Conservation (phyloP, 2,888 invertebrate genomes). For the Linnaemya tessellans region DNA sequence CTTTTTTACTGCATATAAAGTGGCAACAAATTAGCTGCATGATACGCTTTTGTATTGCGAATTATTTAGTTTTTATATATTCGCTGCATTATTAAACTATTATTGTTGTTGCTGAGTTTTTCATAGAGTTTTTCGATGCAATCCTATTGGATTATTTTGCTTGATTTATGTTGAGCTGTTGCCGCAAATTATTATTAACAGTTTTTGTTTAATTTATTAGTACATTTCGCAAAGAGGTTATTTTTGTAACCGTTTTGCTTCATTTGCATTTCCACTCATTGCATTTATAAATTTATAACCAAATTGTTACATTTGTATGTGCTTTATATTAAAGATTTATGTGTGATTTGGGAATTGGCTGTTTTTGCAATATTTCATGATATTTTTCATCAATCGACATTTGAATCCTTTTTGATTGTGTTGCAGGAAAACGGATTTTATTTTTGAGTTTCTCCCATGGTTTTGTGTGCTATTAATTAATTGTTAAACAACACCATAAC, state of each 20-base stretch:
- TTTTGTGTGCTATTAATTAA: conserved; percentile 64
- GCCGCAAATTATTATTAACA: conserved; percentile 47
- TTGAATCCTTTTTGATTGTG: background rate
- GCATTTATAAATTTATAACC: conserved; percentile 43
- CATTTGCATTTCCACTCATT: conserved; percentile 51
- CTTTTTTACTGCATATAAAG: background rate
- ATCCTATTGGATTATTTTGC: conserved; percentile 13
- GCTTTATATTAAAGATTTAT: conserved; percentile 53
- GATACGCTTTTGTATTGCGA: background rate
- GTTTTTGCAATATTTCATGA: conserved; percentile 14
- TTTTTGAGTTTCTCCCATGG: conserved; percentile 48
- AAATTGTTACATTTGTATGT: conserved; percentile 21
- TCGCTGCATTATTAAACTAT: background rate
- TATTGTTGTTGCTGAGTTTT: background rate
- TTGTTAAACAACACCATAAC: conserved; percentile 49
- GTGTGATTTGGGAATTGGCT: conserved; percentile 14
- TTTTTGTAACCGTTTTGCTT: conserved; percentile 23
- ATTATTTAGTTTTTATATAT: conserved; percentile 16
- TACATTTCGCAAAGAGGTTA: background rate
- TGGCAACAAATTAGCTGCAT: conserved; percentile 26
- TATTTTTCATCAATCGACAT: conserved; percentile 3
- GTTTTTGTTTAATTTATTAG: conserved; percentile 19
- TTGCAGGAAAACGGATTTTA: conserved; percentile 20
- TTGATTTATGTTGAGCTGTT: conserved; percentile 25
- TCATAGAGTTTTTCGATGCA: conserved; percentile 3